These are phyloP conservation scores for Agrotis ipsilon DNA, from an alignment of 2,888 invertebrate species.

Conservation along the genomic window DNA sequence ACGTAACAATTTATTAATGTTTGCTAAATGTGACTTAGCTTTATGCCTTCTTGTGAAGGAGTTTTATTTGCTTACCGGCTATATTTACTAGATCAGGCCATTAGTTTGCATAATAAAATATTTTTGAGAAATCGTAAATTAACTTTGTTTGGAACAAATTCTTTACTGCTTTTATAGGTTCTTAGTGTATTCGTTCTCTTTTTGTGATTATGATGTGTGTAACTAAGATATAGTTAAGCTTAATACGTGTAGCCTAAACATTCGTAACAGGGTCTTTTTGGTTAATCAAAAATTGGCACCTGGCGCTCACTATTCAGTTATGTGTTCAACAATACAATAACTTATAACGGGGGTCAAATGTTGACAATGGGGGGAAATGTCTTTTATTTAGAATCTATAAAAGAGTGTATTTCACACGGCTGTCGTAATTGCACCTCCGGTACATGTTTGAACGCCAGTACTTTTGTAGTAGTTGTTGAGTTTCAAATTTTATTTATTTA, in stretches of 20 bases:
- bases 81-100: constrained; percentile 29
- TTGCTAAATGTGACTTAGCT: constrained; percentile 40
- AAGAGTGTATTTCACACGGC: constrained; percentile 79
- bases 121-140: constrained; percentile 35
- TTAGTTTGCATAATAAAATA: constrained; percentile 47
- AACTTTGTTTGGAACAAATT: constrained; percentile 52
- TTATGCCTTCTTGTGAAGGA: constrained; percentile 21
- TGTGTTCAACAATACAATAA: constrained; percentile 72
- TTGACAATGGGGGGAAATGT: constrained; percentile 75
- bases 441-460: constrained; percentile 79
- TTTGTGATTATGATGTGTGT: constrained; percentile 70
- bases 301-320: constrained; percentile 76
- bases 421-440: constrained; percentile 69
- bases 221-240: constrained; percentile 72
- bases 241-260: constrained; percentile 73
- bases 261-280: constrained; percentile 86
- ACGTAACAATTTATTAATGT: constrained; percentile 26
- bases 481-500: constrained; percentile 78
- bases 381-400: constrained; percentile 82
- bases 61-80: constrained; percentile 48
- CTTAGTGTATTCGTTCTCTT: constrained; percentile 61
- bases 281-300: constrained; percentile 81
- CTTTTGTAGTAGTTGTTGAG: constrained; percentile 71
- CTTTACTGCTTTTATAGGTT: constrained; percentile 60
- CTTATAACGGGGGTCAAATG: constrained; percentile 66